Base-by-base conservation (phyloP, 2,888 invertebrate genomes). In the Smittia sp. region DNA sequence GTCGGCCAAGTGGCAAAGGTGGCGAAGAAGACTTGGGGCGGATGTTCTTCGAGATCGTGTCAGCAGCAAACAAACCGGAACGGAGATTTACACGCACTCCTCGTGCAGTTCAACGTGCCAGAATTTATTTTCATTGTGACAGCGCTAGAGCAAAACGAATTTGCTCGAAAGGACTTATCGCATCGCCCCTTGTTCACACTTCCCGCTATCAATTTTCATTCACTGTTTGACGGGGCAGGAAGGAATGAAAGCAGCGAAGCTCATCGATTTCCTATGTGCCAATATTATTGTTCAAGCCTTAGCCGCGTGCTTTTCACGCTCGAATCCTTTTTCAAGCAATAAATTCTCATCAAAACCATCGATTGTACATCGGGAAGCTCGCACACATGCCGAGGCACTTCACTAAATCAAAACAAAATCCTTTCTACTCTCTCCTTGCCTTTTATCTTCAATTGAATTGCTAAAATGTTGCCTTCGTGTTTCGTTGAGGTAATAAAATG, bases 341-440 rank as follows among this genome's bases (percentile, higher is more conserved):
- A 68, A 68, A 68, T 68, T 68, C 25, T 68, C 68, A 68, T 68
- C 68, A 68, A 15, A 27, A 65, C 9, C n/a, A 46, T 13, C 22
- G 68, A 68, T 32, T 66, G 22, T 24, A 68, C n/a, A n/a, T n/a
- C n/a, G 25, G 22, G 27, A 68, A 68, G 15, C 20, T 66, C 38
- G 38, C 9, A 46, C 68, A 41, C 13, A 68, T 24, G 25, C 68
- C 32, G 24, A 46, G 24, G 46, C 68, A 52, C 68, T 68, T 25
- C 68, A 68, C 46, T 68, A 68, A 68, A 68, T 68, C 68, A 68
- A 68, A 68, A 68, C 41, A 68, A 68, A 68, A 68, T 68, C 68
- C 41, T 46, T 25, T 46, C 39, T 38, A 13, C 15, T 65, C 15
- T 65, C 32, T 27, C 13, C 22, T 67, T 54, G 7, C 39, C 39